Conservation (phyloP, 2,113 vertebrate genomes). For the Platysteira castanea region DNA sequence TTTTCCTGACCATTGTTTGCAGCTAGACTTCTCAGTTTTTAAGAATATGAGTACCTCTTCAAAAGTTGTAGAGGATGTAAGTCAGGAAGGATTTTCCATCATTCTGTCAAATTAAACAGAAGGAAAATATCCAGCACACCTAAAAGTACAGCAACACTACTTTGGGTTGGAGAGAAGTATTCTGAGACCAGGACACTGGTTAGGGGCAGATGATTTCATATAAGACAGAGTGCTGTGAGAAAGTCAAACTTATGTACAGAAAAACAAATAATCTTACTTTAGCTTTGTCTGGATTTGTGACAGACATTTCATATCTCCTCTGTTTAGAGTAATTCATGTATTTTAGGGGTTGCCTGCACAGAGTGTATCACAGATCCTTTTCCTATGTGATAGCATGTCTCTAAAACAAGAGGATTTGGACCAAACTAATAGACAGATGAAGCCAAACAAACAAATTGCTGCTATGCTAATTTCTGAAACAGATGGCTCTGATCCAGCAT, state of each 20-base stretch:
- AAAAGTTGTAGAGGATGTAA: background rate
- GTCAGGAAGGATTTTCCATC: background rate
- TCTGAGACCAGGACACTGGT: background rate
- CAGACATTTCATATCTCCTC: background rate
- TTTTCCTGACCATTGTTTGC: background rate
- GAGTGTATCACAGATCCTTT: background rate
- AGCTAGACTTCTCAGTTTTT: constrained; percentile 3
- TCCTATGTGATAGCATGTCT: background rate
- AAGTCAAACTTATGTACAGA: background rate
- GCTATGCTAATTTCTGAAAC: constrained; percentile 55
- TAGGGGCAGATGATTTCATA: background rate
- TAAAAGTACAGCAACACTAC: background rate
- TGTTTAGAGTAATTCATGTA: background rate
- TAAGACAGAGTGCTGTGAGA: background rate
- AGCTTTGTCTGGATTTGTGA: background rate
- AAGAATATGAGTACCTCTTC: background rate
- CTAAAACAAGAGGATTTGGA: constrained; percentile 37
- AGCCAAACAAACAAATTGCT: constrained; percentile 56
- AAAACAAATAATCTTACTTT: background rate
- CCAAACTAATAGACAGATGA: constrained; percentile 50
- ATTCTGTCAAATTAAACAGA: background rate
- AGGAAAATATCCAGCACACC: background rate
- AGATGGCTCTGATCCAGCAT: constrained; percentile 48
- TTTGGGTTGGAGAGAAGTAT: background rate
- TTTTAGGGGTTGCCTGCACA: background rate